phyloP scores from a whole-genome alignment of 1,140 invertebrate genomes.

The silkworm (Bombyx mori) region DNA sequence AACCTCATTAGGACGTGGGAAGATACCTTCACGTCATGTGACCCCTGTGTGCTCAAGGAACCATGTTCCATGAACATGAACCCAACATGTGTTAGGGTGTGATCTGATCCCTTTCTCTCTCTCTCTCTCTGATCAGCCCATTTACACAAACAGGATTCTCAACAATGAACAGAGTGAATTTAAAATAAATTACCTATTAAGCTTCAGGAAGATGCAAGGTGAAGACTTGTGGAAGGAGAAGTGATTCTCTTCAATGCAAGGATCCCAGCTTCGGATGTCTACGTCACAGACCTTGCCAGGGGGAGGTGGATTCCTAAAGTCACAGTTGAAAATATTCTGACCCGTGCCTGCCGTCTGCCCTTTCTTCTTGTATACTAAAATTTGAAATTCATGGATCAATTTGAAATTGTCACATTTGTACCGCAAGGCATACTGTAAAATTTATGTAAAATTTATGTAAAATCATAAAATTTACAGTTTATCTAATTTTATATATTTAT shows the following conservation, averaged over 20 bases:
- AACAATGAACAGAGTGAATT: neutral
- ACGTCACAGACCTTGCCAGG: constrained; percentile 81
- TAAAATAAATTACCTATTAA: constrained; percentile 73
- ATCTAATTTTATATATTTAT: no score
- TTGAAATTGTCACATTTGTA: neutral
- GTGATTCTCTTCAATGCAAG: constrained; percentile 78
- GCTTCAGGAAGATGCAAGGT: constrained; percentile 86
- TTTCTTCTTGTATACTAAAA: constrained; percentile 78
- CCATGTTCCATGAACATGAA: no score
- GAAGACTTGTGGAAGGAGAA: constrained; percentile 83
- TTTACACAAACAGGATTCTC: neutral
- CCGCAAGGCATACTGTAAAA: neutral
- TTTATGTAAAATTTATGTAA: neutral
- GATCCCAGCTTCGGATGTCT: constrained; percentile 74
- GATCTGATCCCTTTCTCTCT: no score
- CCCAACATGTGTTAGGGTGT: no score
- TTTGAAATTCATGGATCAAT: neutral
- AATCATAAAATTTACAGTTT: neutral
- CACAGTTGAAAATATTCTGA: constrained; percentile 78
- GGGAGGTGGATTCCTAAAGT: constrained; percentile 74
- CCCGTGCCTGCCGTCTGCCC: constrained; percentile 76
- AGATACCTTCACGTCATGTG: no score
- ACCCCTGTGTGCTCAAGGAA: no score
- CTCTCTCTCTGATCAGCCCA: no score
- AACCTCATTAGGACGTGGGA: no score